Percentiles rank a stretch among this genome's conserved stretches.
Evolutionary conservation across 2,113 vertebrate species (phyloP).

Genomic region (Macquaria australasica): DNA sequence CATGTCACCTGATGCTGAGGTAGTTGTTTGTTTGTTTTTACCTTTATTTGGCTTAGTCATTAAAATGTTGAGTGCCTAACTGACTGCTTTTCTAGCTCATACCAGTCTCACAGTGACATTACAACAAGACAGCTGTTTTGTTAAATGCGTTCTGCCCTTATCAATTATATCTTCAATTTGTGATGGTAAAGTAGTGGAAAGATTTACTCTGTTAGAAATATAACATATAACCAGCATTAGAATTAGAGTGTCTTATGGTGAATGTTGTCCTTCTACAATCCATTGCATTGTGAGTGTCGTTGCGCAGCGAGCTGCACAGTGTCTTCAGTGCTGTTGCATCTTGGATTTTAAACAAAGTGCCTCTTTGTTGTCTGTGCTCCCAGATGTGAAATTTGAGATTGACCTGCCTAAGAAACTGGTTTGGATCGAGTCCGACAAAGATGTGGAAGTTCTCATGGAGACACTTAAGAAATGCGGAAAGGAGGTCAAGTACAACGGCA

Average conservation of each 20-base stretch:
- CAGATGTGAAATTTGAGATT: slow-evolving; percentile 93
- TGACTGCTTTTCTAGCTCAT: neutral
- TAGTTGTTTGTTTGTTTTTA: neutral
- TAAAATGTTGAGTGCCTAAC: neutral
- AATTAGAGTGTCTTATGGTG: neutral
- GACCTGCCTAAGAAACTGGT: slow-evolving; percentile 95
- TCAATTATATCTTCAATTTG: neutral
- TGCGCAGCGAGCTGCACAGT: neutral
- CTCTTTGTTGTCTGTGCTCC: neutral
- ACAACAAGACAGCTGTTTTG: neutral
- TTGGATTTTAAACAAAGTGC: too few species aligned
- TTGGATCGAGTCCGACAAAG: slow-evolving; percentile 90
- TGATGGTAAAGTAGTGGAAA: neutral
- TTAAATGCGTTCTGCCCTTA: neutral
- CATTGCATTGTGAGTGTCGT: neutral
- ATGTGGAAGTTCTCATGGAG: slow-evolving; percentile 85
- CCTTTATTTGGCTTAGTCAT: slow-evolving; percentile 9
- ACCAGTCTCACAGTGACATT: neutral
- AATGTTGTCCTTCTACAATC: neutral
- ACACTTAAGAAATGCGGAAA: slow-evolving; percentile 95
- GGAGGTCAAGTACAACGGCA: slow-evolving; percentile 87
- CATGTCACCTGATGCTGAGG: slow-evolving; percentile 30
- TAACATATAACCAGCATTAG: too few species aligned
- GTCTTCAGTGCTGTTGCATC: too few species aligned
- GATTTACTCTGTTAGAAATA: neutral